phyloP scores from a whole-genome alignment of 2,888 invertebrate species.

The Plemyria rubiginata region DNA sequence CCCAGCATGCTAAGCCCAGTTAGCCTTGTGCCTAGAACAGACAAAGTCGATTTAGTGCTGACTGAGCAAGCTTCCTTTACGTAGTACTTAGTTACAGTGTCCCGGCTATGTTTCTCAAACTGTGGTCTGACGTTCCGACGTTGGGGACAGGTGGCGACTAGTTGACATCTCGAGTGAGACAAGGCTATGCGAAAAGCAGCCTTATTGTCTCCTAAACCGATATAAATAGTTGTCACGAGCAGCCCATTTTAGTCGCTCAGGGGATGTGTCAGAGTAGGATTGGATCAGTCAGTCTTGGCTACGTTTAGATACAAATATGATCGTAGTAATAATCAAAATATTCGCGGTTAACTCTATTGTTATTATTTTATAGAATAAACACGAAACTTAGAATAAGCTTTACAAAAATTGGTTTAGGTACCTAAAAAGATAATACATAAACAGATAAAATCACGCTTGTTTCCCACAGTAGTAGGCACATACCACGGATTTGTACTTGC shows the following conservation, averaged over 20 bases:
- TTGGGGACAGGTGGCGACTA: slow-evolving; percentile 49
- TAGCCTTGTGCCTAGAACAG: no score
- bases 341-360: no score
- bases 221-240: slow-evolving; percentile 1
- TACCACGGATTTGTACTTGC: no score
- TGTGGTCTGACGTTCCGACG: slow-evolving; percentile 36
- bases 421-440: no score
- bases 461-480: no score
- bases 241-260: not conserved
- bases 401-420: no score
- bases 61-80: not conserved
- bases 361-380: no score
- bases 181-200: slow-evolving; percentile 18
- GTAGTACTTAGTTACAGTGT: slow-evolving; percentile 7
- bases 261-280: slow-evolving; percentile 8
- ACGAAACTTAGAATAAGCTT: no score
- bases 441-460: no score
- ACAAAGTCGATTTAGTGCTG: not conserved
- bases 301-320: no score
- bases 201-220: slow-evolving; percentile 5
- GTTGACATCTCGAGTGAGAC: slow-evolving; percentile 44
- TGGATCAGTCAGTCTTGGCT: not conserved
- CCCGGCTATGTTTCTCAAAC: slow-evolving; percentile 5
- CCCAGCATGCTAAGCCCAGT: no score
- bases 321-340: no score